Evolutionary conservation across 2,113 vertebrate genomes (phyloP), one percentile per base, ranked within the genome.

Genomic region (Zosterops borbonicus): DNA sequence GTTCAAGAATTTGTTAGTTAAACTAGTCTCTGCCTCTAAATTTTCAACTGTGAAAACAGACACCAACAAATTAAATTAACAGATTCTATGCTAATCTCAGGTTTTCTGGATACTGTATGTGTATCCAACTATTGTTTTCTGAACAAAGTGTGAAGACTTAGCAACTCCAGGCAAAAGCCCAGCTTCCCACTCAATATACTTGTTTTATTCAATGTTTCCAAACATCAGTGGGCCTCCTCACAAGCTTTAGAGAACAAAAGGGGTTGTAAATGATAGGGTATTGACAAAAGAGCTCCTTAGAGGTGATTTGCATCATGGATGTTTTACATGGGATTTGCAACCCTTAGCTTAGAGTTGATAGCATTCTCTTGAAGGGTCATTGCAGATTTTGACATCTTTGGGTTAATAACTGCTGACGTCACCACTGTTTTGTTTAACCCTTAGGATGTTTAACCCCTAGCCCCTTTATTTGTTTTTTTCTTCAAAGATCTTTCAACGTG

Each of bases 1-100:
- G 60, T 81, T 90, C n/a, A 82, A 71, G 42, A 85, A n/a, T 31
- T 74, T 69, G 10, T 53, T 74, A 62, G 29, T 56, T 64, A 77
- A 42, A 49, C 9, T 42, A 41, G 12, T 37, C 27, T 87, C 68
- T 41, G 18, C 33, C 20, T 70, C 39, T 67, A 24, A 37, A 50
- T 71, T 89, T 89, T 83, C 35, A 71, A 12, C 49, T 50, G 44
- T 76, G 63, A 71, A 79, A 79, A 71, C 33, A 59, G 46, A 63
- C 17, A n/a, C 14, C 1, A 2, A 33, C 3, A 0, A 59, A 44
- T 64, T 71, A 55, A 58, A 35, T 27, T 21, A 75, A 35, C 22
- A 85, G 47, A 64, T 46, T 90, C 22, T 79, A 47, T 59, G 33
- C 15, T 67, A 44, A 88, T 58, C 9, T 67, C 33, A 35, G 5